A percentile compares a stretch with the other conserved stretches of the same genome.
Conservation (phyloP, 2,797 vertebrate genomes). For the Knipowitschia caucasica region DNA sequence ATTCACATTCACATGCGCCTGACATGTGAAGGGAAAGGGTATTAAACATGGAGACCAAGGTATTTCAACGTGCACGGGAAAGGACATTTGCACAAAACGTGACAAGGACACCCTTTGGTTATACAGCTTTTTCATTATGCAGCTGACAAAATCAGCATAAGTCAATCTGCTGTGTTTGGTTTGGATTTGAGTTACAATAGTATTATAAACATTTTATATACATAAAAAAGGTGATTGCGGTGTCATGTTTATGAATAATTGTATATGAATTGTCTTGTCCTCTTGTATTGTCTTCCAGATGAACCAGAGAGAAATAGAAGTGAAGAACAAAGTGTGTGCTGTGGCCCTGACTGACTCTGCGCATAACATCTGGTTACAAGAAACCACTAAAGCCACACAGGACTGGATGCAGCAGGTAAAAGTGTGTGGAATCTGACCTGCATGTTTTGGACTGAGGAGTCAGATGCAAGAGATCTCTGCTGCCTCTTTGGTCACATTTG, state of each 20-base stretch:
- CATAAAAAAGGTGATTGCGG: neutral
- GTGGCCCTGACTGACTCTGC: conserved; percentile 96
- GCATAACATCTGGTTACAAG: conserved; percentile 97
- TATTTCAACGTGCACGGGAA: conserved; percentile 58
- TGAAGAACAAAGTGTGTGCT: conserved; percentile 89
- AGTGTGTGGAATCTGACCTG: too few relatives aligned
- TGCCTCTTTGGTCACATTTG: too few relatives aligned
- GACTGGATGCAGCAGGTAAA: conserved; percentile 97
- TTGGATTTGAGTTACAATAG: conserved; percentile 18
- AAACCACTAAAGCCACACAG: conserved; percentile 88
- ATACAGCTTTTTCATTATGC: conserved; percentile 60
- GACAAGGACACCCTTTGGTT: conserved; percentile 65
- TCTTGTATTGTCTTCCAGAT: conserved; percentile 84
- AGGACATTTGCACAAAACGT: conserved; percentile 68
- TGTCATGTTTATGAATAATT: conserved; percentile 9
- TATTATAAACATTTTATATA: neutral
- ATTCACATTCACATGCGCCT: conserved; percentile 50
- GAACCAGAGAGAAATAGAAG: conserved; percentile 91
- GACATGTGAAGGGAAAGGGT: conserved; percentile 72
- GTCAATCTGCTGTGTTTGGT: conserved; percentile 22
- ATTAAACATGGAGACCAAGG: conserved; percentile 63
- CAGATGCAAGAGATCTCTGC: too few relatives aligned
- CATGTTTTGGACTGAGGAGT: too few relatives aligned
- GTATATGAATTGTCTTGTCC: conserved; percentile 34
- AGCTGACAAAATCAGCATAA: conserved; percentile 50